Evolutionary conservation across 1,140 invertebrate genomes (phyloP), one percentile per base, ranked within the genome.

Genomic region (Papilio aristodemus): DNA sequence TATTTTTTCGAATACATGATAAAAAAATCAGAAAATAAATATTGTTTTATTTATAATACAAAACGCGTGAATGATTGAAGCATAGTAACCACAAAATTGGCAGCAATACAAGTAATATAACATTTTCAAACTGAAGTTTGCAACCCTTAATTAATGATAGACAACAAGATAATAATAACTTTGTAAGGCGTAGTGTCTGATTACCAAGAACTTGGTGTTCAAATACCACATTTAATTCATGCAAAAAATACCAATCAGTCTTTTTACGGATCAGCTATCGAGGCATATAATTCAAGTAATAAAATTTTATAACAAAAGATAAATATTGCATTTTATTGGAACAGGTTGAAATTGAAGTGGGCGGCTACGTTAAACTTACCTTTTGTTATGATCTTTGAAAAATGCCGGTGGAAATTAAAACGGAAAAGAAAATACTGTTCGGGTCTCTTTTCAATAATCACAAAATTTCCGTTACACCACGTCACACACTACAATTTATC

Each of bases 401-500:
- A 32, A 50, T 66, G 41, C 39, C 19, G 19, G 25, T 32, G 11
- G n/a, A 50, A 66, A 36, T 27, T 17, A 37, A 66, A 50, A 50
- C 10, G 1, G 11, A 19, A 13, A 66, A 62, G 4, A 69, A 62
- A 69, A 58, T 25, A 59, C 41, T 63, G 64, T 74, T 68, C 64
- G 69, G 38, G 60, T 64, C 38, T 36, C 63, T 39, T 68, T 59
- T 63, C 37, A 66, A 80, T 82, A 79, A 75, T 77, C 77, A 81
- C 77, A 74, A 62, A 73, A 80, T 78, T 78, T 81, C 75, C 81
- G 78, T 84, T 84, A 83, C 80, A 84, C 81, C 86, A 87, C 87
- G 85, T 84, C 87, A 90, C 84, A 78, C 84, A 85, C 80, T 82
- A 72, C 73, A 54, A 77, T 83, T 79, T 80, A 83, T 77, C 77